These are phyloP conservation scores for Cydia fagiglandana DNA, from an alignment of 1,140 invertebrate genomes.

Conservation along the genomic window DNA sequence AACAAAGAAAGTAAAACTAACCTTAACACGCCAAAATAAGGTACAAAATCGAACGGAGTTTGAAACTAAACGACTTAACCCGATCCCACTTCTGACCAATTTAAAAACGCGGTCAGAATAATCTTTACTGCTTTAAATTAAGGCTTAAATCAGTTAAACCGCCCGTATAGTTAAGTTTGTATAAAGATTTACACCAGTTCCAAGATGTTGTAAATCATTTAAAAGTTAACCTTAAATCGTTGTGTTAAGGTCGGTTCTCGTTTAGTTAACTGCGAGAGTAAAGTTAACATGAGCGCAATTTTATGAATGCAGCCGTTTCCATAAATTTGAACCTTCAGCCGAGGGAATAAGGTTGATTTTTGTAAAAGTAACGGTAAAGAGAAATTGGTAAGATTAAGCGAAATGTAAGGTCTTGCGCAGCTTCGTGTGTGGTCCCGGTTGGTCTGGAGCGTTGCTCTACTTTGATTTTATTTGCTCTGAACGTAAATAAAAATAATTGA, in stretches of 20 bases:
- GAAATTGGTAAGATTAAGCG: constrained; percentile 5
- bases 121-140: neutral
- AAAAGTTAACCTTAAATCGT: neutral
- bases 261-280: neutral
- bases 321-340: neutral
- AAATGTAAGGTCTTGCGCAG: constrained; percentile 26
- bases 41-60: neutral
- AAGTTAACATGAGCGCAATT: neutral
- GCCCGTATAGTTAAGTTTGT: neutral
- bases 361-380: neutral
- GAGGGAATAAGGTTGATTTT: neutral
- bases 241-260: constrained; percentile 2
- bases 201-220: neutral
- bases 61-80: neutral
- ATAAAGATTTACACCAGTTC: constrained; percentile 4
- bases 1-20: neutral
- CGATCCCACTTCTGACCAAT: neutral
- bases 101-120: neutral
- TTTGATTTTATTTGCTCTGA: constrained; percentile 2
- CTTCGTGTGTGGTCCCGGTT: constrained; percentile 25
- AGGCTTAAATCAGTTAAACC: neutral
- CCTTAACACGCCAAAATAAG: neutral
- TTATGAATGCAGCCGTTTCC: neutral
- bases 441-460: constrained; percentile 18
- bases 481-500: constrained; percentile 15